phyloP scores from a whole-genome alignment of 2,888 invertebrate species.

The Cartodere bifasciata region DNA sequence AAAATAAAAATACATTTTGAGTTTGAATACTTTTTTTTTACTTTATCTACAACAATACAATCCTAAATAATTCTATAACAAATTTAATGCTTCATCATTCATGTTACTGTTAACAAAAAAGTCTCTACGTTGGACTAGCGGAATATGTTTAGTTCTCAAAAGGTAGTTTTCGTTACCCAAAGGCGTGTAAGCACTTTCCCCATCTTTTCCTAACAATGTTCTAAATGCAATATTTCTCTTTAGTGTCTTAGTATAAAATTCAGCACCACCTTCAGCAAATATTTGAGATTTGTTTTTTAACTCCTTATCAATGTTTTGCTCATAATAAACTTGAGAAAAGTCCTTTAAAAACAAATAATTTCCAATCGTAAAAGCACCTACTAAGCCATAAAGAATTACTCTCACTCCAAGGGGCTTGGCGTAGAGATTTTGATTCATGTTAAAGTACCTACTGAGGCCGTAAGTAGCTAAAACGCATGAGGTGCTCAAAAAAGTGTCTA shows the following conservation, averaged over 20 bases:
- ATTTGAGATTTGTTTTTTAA: constrained; percentile 46
- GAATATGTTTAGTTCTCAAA: constrained; percentile 50
- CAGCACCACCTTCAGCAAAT: constrained; percentile 59
- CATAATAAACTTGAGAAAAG: constrained; percentile 47
- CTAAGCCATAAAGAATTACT: constrained; percentile 40
- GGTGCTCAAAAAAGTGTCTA: constrained; percentile 43
- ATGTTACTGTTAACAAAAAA: too few species aligned
- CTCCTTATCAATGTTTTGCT: constrained; percentile 47
- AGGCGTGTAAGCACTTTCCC: constrained; percentile 47
- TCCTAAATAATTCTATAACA: too few species aligned
- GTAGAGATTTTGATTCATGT: constrained; percentile 42
- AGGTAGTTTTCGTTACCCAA: constrained; percentile 58
- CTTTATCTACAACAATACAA: too few species aligned
- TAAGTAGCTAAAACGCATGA: constrained; percentile 40
- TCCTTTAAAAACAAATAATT: constrained; percentile 55
- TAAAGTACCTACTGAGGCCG: constrained; percentile 39
- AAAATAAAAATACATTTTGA: too few species aligned
- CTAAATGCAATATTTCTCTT: constrained; percentile 62
- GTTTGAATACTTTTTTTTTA: too few species aligned
- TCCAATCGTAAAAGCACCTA: constrained; percentile 44
- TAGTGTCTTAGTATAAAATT: constrained; percentile 61
- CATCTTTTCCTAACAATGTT: constrained; percentile 48
- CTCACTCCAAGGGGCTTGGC: constrained; percentile 39
- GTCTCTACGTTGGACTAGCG: constrained; percentile 50
- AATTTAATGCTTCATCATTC: too few species aligned